Evolutionary conservation across 64 coral and sea anemone species (phyloP).

Genomic region (Exaiptasia diaphana): DNA sequence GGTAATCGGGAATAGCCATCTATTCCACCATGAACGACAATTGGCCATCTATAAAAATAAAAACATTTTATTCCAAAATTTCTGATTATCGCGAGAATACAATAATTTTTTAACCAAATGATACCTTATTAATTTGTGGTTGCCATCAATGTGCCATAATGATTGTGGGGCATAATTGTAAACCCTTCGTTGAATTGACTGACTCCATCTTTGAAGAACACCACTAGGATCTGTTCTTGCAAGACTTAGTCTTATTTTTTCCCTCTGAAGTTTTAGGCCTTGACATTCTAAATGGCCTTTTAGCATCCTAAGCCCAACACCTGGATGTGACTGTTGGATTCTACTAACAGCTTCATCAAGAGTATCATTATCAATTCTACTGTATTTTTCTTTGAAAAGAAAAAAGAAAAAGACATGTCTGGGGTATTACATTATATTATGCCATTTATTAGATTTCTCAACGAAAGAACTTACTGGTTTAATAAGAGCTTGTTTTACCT

Average conservation of each 20-base stretch:
- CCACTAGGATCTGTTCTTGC: conserved; percentile 49
- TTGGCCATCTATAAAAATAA: conserved; percentile 13
- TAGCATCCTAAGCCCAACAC: conserved; percentile 35
- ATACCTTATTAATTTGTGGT: conserved; percentile 51
- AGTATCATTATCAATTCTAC: conserved; percentile 3
- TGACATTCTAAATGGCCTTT: conserved; percentile 29
- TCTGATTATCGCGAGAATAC: not conserved
- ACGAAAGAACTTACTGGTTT: no score
- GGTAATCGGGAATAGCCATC: conserved; percentile 21
- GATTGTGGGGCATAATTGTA: conserved; percentile 36
- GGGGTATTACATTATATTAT: not conserved
- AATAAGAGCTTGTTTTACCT: no score
- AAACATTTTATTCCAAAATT: conserved; percentile 9
- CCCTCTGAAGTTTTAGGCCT: conserved; percentile 21
- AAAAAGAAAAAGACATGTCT: not conserved
- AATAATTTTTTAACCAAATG: no score
- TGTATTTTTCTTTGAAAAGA: conserved; percentile 27
- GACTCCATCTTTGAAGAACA: conserved; percentile 38
- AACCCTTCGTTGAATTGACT: conserved; percentile 39
- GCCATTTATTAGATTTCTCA: not conserved
- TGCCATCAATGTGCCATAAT: conserved; percentile 36
- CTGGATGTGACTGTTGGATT: conserved; percentile 25
- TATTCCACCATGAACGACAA: conserved; percentile 31
- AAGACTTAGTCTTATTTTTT: conserved; percentile 30
- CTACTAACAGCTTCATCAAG: conserved; percentile 22